Evolutionary conservation across 2,113 vertebrate species (phyloP).

Genomic region (Erythrolamprus reginae): DNA sequence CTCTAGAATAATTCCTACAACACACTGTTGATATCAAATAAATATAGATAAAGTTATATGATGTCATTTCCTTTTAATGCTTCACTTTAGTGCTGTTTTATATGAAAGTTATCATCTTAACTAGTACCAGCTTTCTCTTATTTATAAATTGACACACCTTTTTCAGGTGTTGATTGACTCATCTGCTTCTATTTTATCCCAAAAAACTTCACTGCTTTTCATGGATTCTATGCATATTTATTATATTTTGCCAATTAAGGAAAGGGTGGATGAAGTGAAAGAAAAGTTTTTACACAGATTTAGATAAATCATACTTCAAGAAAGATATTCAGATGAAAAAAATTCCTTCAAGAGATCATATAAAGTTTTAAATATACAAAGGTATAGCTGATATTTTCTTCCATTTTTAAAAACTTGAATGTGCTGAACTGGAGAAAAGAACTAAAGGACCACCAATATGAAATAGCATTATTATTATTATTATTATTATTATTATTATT

Average conservation of each 20-base stretch:
- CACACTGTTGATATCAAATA: background rate
- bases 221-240: background rate
- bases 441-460: background rate
- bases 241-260: background rate
- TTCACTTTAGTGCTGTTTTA: background rate
- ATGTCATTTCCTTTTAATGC: background rate
- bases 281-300: background rate
- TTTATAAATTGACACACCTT: background rate
- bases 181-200: background rate
- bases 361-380: background rate
- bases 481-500: too few relatives aligned
- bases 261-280: background rate
- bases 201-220: background rate
- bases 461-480: too few relatives aligned
- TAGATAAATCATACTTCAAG: background rate
- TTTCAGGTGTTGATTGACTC: background rate
- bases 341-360: background rate
- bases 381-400: background rate
- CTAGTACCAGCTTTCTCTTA: background rate
- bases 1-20: conserved; percentile 5
- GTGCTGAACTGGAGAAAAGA: background rate
- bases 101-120: background rate
- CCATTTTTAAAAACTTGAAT: background rate
- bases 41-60: background rate
- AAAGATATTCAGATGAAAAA: background rate